Evolutionary conservation across 1,140 invertebrate species (phyloP).

Genomic region (Ceratina australensis): DNA sequence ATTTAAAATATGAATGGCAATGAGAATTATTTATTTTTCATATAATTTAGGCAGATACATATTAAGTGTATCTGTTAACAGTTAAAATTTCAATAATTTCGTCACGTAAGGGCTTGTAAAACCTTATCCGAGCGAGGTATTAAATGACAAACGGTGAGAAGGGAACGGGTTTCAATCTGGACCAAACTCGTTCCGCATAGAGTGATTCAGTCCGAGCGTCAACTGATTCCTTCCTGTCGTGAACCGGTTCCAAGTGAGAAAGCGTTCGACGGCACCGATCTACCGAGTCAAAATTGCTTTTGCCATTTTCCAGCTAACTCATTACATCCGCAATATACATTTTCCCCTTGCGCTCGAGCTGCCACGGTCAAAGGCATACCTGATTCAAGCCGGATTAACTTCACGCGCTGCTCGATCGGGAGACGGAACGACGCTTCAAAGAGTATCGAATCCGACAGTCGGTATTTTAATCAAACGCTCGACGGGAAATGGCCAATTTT

Average conservation of each 20-base stretch:
- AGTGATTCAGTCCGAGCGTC: constrained; percentile 16
- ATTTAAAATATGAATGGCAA: too few species aligned
- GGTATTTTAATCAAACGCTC: constrained; percentile 27
- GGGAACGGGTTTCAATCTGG: constrained; percentile 6
- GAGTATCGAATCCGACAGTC: constrained; percentile 12
- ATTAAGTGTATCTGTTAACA: too few species aligned
- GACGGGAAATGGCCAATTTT: background rate
- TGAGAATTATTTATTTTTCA: too few species aligned
- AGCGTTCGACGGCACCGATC: too few species aligned
- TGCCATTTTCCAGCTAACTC: constrained; percentile 24
- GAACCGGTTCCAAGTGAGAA: background rate
- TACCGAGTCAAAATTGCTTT: constrained; percentile 23
- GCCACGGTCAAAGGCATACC: constrained; percentile 4
- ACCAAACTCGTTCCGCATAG: constrained; percentile 39
- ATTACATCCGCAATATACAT: constrained; percentile 14
- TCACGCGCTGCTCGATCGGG: background rate
- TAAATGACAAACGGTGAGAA: constrained; percentile 27
- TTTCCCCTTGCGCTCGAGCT: background rate
- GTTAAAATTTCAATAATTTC: too few species aligned
- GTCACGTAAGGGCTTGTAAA: too few species aligned
- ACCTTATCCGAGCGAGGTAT: constrained; percentile 6
- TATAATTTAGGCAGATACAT: too few species aligned
- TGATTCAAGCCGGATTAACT: constrained; percentile 10
- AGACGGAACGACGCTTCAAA: constrained; percentile 1
- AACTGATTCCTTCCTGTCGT: constrained; percentile 26